phyloP scores from a whole-genome alignment of 2,797 vertebrate species.

The Enteromius argenteus region DNA sequence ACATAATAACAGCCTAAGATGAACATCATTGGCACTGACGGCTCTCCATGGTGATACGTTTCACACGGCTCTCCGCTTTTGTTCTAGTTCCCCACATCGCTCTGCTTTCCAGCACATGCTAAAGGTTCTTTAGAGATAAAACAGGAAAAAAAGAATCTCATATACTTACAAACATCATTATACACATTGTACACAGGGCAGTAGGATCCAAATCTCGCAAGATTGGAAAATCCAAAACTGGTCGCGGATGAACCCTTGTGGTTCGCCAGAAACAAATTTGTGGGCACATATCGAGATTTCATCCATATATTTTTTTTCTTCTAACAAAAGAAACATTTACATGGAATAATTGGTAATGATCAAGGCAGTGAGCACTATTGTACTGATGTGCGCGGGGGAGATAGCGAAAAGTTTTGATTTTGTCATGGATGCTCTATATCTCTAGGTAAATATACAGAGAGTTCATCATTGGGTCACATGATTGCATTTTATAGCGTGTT shows the following conservation, averaged over 20 bases:
- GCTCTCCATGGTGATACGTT: conserved; percentile 35
- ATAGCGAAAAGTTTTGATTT: conserved; percentile 11
- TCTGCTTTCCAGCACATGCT: conserved; percentile 34
- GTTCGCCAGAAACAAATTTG: not conserved
- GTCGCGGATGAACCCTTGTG: not conserved
- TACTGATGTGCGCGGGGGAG: conserved; percentile 2
- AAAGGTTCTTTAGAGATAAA: conserved; percentile 41
- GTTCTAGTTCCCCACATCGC: conserved; percentile 3
- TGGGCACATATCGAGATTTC: conserved; percentile 28
- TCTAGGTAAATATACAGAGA: conserved; percentile 51
- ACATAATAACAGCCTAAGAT: conserved; percentile 53
- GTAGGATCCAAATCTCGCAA: not conserved
- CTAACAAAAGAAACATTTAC: conserved; percentile 40
- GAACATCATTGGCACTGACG: conserved; percentile 48
- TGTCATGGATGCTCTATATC: conserved; percentile 12
- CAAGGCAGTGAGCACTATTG: conserved; percentile 28
- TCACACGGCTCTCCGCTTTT: conserved; percentile 31
- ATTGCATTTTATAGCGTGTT: conserved; percentile 9
- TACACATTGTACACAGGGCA: conserved; percentile 45
- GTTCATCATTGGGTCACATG: conserved; percentile 24
- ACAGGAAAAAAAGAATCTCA: conserved; percentile 44
- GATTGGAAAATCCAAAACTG: not conserved
- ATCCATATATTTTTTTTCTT: conserved; percentile 4
- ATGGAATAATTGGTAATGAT: conserved; percentile 21
- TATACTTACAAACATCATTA: conserved; percentile 45